Evolutionary conservation across 2,797 vertebrate species (phyloP).

Genomic region (Chaunax sp.): DNA sequence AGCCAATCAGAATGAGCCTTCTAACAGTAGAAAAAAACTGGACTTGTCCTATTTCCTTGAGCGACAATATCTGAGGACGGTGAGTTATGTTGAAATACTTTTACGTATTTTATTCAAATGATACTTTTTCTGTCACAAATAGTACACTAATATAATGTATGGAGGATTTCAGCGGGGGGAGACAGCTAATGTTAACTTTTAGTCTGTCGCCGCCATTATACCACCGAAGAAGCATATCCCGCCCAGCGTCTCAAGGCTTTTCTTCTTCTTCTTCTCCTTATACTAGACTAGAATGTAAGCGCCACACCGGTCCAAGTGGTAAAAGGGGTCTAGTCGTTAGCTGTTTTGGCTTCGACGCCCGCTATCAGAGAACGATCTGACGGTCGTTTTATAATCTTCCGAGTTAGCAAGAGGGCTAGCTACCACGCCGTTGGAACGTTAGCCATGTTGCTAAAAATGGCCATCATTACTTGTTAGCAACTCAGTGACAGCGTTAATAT

Average conservation of each 20-base stretch:
- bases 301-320: conserved; percentile 63
- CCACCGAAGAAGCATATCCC: conserved; percentile 87
- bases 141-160: conserved; percentile 12
- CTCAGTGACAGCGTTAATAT: conserved; percentile 17
- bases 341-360: background rate
- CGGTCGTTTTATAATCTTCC: conserved; percentile 11
- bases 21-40: conserved; percentile 59
- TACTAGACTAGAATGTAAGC: conserved; percentile 60
- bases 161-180: conserved; percentile 83
- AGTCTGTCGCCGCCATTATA: conserved; percentile 82
- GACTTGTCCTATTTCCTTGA: conserved; percentile 72
- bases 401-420: conserved; percentile 39
- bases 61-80: conserved; percentile 60
- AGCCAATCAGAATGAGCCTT: conserved; percentile 69
- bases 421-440: conserved; percentile 34
- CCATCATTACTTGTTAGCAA: conserved; percentile 58
- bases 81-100: conserved; percentile 67
- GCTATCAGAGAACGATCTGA: background rate
- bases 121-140: conserved; percentile 11
- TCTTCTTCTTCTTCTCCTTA: conserved; percentile 71
- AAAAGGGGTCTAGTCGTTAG: conserved; percentile 36
- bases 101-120: conserved; percentile 2
- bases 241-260: conserved; percentile 81
- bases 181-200: conserved; percentile 78
- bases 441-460: conserved; percentile 66